These are phyloP conservation scores for Tortricodes alternella DNA, from an alignment of 2,888 invertebrate genomes.

Conservation along the genomic window DNA sequence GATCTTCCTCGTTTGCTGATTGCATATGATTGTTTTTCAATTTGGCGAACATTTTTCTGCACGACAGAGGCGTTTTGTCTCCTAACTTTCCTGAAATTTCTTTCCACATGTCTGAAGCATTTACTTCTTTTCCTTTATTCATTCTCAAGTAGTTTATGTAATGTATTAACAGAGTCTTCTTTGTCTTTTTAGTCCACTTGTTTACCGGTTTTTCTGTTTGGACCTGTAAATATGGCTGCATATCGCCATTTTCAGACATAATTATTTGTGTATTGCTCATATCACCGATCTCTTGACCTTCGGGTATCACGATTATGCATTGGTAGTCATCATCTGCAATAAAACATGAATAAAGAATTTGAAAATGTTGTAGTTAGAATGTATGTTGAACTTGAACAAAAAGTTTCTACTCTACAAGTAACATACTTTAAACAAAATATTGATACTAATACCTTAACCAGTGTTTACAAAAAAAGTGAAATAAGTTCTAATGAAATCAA, in stretches of 20 bases:
- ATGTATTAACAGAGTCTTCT: slow-evolving; percentile 55
- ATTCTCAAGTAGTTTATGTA: slow-evolving; percentile 63
- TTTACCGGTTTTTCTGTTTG: slow-evolving; percentile 35
- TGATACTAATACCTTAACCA: slow-evolving; percentile 24
- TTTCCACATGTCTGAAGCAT: slow-evolving; percentile 61
- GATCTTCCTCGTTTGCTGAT: slow-evolving; percentile 34
- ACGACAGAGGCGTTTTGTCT: slow-evolving; percentile 52
- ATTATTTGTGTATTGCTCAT: slow-evolving; percentile 52
- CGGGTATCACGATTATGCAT: slow-evolving; percentile 74
- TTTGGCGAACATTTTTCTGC: slow-evolving; percentile 61
- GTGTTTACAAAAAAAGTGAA: slow-evolving; percentile 2
- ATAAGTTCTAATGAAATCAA: slow-evolving; percentile 18
- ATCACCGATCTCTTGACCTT: slow-evolving; percentile 56
- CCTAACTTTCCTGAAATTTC: slow-evolving; percentile 57
- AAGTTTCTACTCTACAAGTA: slow-evolving; percentile 15
- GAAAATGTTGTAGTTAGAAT: background rate
- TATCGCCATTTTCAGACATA: slow-evolving; percentile 36
- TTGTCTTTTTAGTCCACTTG: slow-evolving; percentile 62
- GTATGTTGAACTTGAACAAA: background rate
- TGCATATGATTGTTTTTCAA: slow-evolving; percentile 53
- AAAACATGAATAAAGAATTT: slow-evolving; percentile 14
- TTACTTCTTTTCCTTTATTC: slow-evolving; percentile 55
- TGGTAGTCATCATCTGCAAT: slow-evolving; percentile 72
- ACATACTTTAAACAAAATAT: background rate
- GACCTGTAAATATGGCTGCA: slow-evolving; percentile 5